Conservation (phyloP, 1,140 invertebrate species). For the Dreissena rostriformis region DNA sequence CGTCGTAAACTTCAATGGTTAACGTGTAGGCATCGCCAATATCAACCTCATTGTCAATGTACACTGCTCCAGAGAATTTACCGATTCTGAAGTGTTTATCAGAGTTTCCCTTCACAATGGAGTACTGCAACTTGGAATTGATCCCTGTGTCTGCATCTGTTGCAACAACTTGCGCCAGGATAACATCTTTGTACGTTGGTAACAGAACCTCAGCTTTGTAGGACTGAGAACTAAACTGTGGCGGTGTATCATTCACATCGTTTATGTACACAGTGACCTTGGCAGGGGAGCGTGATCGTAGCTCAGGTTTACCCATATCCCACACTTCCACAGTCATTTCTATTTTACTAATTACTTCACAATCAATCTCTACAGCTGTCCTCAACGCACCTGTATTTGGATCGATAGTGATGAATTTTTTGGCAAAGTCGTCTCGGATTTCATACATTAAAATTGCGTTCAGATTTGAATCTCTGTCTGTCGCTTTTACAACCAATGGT, state of each 20-base stretch:
- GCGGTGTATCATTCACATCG: conserved; percentile 94
- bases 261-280: conserved; percentile 86
- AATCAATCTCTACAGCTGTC: conserved; percentile 89
- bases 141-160: conserved; percentile 72
- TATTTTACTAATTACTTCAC: conserved; percentile 88
- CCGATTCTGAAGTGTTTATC: conserved; percentile 77
- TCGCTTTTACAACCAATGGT: conserved; percentile 89
- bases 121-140: conserved; percentile 82
- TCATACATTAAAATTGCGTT: conserved; percentile 92
- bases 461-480: conserved; percentile 88
- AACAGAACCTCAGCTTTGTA: conserved; percentile 91
- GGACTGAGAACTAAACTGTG: conserved; percentile 86
- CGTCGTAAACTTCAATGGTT: conserved; percentile 83
- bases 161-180: conserved; percentile 69
- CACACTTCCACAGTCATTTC: conserved; percentile 93
- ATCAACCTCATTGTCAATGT: conserved; percentile 65
- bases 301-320: conserved; percentile 89
- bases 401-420: conserved; percentile 92
- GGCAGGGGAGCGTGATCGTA: conserved; percentile 87
- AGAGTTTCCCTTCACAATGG: conserved; percentile 92
- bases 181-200: conserved; percentile 83
- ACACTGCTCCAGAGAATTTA: conserved; percentile 66
- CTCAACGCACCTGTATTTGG: conserved; percentile 93
- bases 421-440: conserved; percentile 89
- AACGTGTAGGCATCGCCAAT: conserved; percentile 81